Evolutionary conservation across 2,113 vertebrate species (phyloP).

Genomic region (Corydoras maculifer): DNA sequence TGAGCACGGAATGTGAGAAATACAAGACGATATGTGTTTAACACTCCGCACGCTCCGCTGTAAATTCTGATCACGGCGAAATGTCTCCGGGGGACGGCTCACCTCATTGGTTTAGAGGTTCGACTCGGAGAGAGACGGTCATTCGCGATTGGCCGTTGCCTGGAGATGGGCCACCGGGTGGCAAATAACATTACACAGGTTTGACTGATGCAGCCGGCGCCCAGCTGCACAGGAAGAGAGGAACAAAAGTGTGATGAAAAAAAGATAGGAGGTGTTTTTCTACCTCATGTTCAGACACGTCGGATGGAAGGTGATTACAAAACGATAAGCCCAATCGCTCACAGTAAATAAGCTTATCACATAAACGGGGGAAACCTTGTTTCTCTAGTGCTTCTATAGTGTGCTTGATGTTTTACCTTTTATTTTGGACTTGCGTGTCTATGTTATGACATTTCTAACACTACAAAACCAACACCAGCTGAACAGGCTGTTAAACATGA

Average conservation of each 20-base stretch:
- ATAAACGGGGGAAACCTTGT: not conserved
- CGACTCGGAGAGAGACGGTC: slow-evolving; percentile 36
- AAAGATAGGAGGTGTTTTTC: slow-evolving; percentile 4
- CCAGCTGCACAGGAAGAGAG: slow-evolving; percentile 28
- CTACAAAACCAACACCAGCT: no score
- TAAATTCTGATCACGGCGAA: slow-evolving; percentile 46
- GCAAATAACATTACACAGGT: slow-evolving; percentile 42
- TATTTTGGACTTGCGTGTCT: no score
- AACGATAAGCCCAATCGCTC: slow-evolving; percentile 25
- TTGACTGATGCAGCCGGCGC: slow-evolving; percentile 36
- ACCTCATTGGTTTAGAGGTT: slow-evolving; percentile 55
- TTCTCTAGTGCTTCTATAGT: no score
- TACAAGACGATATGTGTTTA: slow-evolving; percentile 33
- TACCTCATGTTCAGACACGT: slow-evolving; percentile 11
- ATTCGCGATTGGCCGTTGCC: slow-evolving; percentile 57
- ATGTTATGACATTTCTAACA: no score
- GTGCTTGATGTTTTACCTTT: no score
- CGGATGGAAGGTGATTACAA: slow-evolving; percentile 30
- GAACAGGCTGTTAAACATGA: no score
- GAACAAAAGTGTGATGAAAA: slow-evolving; percentile 1
- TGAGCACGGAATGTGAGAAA: slow-evolving; percentile 25
- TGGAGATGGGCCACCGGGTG: slow-evolving; percentile 39
- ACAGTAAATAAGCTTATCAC: slow-evolving; percentile 25
- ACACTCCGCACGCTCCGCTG: slow-evolving; percentile 25
- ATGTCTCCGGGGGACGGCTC: slow-evolving; percentile 44